phyloP scores from a whole-genome alignment of 2,888 invertebrate genomes.

The Ectemnius continuus region DNA sequence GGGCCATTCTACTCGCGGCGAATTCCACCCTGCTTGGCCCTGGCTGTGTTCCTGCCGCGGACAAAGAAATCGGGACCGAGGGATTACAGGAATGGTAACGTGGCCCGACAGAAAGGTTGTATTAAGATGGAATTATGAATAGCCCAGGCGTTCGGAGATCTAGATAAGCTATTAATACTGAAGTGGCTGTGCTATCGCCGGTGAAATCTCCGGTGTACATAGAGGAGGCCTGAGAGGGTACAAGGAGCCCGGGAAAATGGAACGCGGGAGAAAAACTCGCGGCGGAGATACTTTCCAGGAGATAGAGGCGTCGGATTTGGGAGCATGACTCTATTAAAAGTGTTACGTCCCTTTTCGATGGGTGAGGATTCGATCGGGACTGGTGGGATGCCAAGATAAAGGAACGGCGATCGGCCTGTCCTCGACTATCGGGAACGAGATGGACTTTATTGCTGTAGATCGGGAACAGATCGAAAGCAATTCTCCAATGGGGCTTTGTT shows the following conservation, averaged over 20 bases:
- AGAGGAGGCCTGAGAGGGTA: background rate
- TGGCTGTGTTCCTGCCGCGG: background rate
- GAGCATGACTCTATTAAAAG: constrained; percentile 12
- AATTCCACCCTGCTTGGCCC: too few relatives aligned
- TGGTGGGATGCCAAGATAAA: constrained; percentile 8
- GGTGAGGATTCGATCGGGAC: constrained; percentile 31
- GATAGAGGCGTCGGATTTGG: constrained; percentile 11
- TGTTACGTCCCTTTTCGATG: constrained; percentile 13
- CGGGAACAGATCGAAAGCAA: constrained; percentile 52
- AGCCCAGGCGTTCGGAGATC: constrained; percentile 3
- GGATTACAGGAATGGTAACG: background rate
- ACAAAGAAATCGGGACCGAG: background rate
- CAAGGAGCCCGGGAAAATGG: background rate
- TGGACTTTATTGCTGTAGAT: constrained; percentile 47
- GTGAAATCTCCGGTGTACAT: background rate
- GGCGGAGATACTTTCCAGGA: constrained; percentile 22
- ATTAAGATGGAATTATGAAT: constrained; percentile 9
- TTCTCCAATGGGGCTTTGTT: constrained; percentile 56
- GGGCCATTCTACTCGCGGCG: background rate
- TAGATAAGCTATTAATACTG: constrained; percentile 5
- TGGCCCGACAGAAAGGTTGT: constrained; percentile 1
- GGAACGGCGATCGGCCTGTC: constrained; percentile 22
- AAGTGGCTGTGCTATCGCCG: background rate
- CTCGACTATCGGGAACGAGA: constrained; percentile 25
- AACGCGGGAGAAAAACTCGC: constrained; percentile 39